A percentile compares a stretch with the other conserved stretches of the same genome.
These are phyloP conservation scores for Candoia aspera DNA, from an alignment of 2,113 vertebrate genomes.

Conservation along the genomic window DNA sequence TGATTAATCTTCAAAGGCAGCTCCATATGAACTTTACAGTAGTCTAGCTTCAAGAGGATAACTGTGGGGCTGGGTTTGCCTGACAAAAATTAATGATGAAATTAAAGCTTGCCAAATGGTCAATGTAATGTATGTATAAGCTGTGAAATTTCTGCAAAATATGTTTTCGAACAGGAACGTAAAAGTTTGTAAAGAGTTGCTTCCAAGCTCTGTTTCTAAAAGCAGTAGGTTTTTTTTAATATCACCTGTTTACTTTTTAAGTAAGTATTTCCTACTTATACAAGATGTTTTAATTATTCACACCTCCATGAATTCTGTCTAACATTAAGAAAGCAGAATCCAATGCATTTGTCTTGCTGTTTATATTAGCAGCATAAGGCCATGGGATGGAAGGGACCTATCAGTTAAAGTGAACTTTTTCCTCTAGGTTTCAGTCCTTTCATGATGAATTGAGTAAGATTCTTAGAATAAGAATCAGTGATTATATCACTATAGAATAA, in stretches of 20 bases:
- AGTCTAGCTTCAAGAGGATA: not conserved
- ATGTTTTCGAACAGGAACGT: not conserved
- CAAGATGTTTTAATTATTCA: not conserved
- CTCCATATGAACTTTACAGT: not conserved
- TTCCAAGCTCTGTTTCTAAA: not conserved
- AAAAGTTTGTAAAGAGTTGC: not conserved
- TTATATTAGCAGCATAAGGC: not conserved
- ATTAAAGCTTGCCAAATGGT: not conserved
- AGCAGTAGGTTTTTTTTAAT: not conserved
- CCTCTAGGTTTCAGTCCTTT: not conserved
- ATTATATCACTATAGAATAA: slow-evolving; percentile 29
- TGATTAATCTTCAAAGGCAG: no score
- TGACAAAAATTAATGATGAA: not conserved
- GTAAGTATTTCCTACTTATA: slow-evolving; percentile 11
- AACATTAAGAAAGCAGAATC: slow-evolving; percentile 27
- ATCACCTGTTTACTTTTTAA: not conserved
- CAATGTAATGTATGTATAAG: not conserved
- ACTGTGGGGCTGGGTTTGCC: not conserved
- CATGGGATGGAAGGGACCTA: not conserved
- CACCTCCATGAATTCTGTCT: not conserved
- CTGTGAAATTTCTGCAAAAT: not conserved
- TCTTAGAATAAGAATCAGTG: slow-evolving; percentile 4
- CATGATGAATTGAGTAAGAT: slow-evolving; percentile 5
- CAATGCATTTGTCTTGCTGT: slow-evolving; percentile 9
- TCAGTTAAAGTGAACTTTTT: not conserved